Evolutionary conservation across 2,888 invertebrate species (phyloP), one percentile per base, ranked within the genome.

Genomic region (Pyrrhia umbra): DNA sequence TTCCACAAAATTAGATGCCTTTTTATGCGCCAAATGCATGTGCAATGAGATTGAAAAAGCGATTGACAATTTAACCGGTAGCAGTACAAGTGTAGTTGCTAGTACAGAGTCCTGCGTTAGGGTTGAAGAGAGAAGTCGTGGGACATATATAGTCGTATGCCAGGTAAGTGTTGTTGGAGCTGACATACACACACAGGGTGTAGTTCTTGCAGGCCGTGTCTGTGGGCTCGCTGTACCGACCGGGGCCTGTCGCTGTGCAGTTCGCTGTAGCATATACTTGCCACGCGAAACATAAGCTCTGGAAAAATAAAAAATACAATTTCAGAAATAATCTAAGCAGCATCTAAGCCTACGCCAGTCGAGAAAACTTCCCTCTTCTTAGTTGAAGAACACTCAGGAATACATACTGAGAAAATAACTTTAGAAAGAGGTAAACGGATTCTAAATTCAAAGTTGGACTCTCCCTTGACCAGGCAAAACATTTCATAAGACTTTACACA

Each of bases 191-290:
- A 25, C 61, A 61, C 15, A 57, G 20, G 9, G 61, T 57, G 23
- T 61, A 58, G 58, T 63, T 62, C 43, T 45, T 34, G 45, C 50
- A 63, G 13, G 59, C 23, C 1, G 16, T 30, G 40, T 50, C 63
- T 5, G 16, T 51, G 1, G 39, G 51, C 25, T 51, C 59, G 5
- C 20, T 9, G 13, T 39, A 59, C 4, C 51, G 59, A 21, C 63
- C 58, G 1, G 59, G 0, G 2, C 46, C 59, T n/a, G 59, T 59
- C 13, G 34, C 51, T 9, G 30, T 51, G 18, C 63, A 63, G 46
- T 59, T 46, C 18, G 47, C 63, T 2, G 37, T 45, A 20, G 50
- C 27, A 15, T 63, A 59, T 16, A 51, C 59, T 30, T 58, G 50
- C 30, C 58, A 47, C 25, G 42, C 46, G 18, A 59, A 59, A 45